Evolutionary conservation across 2,888 invertebrate species (phyloP), one percentile per base, ranked within the genome.

Genomic region (Euclidia mi): DNA sequence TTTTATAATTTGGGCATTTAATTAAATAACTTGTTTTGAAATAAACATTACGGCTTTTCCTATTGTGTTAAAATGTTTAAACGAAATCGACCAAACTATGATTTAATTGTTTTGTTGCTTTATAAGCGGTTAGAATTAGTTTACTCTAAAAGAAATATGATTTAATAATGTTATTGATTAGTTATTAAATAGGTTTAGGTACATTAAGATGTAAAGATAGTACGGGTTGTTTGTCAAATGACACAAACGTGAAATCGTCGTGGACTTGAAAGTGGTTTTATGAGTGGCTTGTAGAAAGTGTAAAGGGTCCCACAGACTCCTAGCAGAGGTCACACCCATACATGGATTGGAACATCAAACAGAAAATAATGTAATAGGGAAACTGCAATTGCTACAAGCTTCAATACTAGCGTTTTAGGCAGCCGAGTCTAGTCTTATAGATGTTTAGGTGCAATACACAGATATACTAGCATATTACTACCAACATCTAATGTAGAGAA

Each of bases 91-190:
- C 49, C 17, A 17, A 42, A 40, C 48, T 15, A 25, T 20, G 40
- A 9, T 31, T 41, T 43, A 29, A n/a, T 11, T 11, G 6, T 40
- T 38, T 29, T 18, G 14, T 37, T 44, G 37, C 31, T 43, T 43
- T 29, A 31, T 35, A 10, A 50, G 34, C 40, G n/a, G 31, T 49
- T 49, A 31, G 25, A 45, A 10, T 55, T 40, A 14, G 28, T 49
- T 51, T 46, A 18, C 43, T 38, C 32, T 47, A 49, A 44, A 37
- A n/a, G 48, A 31, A 15, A 51, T 51, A 53, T 53, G 7, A 20
- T 63, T 60, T 56, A 53, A 58, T 51, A 49, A 46, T 66, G 67
- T 71, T 67, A 60, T 55, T 71, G 60, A 35, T 67, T 70, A 71
- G 60, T 64, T 60, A 12, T 56, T 40, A 66, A 35, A 48, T 66